Conservation (phyloP, 2,113 vertebrate species). For the Eretmochelys imbricata region DNA sequence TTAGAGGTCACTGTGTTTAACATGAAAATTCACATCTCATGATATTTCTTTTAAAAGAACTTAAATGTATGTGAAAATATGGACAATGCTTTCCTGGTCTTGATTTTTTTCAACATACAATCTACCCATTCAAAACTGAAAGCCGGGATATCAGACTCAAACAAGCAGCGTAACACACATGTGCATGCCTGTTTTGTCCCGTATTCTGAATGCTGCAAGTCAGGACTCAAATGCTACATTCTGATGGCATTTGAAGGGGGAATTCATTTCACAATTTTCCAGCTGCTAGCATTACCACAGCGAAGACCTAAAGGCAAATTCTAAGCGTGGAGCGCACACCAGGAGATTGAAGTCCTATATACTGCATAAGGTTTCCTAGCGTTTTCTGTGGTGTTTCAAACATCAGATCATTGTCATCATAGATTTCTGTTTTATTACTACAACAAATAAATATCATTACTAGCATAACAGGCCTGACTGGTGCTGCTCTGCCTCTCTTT, state of each 20-base stretch:
- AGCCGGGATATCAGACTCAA: not conserved
- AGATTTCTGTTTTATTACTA: not conserved
- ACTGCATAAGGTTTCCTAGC: not conserved
- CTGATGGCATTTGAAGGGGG: not conserved
- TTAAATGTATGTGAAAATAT: not conserved
- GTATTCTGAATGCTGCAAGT: constrained; percentile 14
- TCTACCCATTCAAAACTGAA: constrained; percentile 41
- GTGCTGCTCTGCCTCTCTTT: not conserved
- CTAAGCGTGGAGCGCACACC: not conserved
- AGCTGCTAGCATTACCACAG: not conserved
- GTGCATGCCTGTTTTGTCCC: constrained; percentile 26
- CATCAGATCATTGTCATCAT: not conserved
- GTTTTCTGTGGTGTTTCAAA: not conserved
- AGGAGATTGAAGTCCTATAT: not conserved
- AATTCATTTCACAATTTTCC: not conserved
- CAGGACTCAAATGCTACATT: constrained; percentile 17
- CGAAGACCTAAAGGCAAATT: not conserved
- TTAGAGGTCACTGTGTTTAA: not conserved
- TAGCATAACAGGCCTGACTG: not conserved
- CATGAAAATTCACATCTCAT: not conserved
- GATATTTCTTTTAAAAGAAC: constrained; percentile 13
- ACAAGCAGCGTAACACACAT: not conserved
- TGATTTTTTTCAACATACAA: not conserved
- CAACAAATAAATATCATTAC: not conserved
- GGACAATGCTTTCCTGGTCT: constrained; percentile 12